Conservation (phyloP, 35 echinoderm and acorn worm genomes). For the Apostichopus californicus region DNA sequence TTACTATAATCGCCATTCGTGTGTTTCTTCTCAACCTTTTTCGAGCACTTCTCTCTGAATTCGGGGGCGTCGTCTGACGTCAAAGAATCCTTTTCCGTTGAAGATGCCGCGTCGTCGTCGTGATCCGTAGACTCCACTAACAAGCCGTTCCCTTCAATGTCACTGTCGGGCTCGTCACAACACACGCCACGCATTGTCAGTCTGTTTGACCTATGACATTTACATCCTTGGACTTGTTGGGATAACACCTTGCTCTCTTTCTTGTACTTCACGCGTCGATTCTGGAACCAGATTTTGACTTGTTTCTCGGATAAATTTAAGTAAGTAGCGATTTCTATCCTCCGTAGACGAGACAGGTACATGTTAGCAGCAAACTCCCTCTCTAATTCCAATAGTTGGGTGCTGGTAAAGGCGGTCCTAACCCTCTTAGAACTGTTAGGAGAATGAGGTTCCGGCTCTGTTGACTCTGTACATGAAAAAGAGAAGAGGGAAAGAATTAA, state of each 20-base stretch:
- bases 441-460: conserved; percentile 49
- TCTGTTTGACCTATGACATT: conserved; percentile 72
- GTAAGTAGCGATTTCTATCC: conserved; percentile 99
- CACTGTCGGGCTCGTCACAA: conserved; percentile 7
- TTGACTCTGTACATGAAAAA: conserved; percentile 46
- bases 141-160: conserved; percentile 45
- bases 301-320: conserved; percentile 97
- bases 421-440: conserved; percentile 91
- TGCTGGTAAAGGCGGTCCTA: conserved; percentile 94
- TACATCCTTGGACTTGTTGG: conserved; percentile 74
- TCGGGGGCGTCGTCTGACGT: not conserved
- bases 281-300: conserved; percentile 99
- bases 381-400: conserved; percentile 94
- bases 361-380: conserved; percentile 95
- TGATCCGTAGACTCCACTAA: conserved; percentile 49
- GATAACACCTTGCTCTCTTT: conserved; percentile 84
- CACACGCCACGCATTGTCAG: conserved; percentile 20
- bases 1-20: conserved; percentile 12
- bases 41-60: conserved; percentile 9
- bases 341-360: conserved; percentile 94
- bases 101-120: conserved; percentile 1
- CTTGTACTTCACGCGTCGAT: conserved; percentile 96
- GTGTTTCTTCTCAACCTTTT: conserved; percentile 13
- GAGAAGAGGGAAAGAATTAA: not conserved
- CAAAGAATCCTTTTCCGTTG: conserved; percentile 33